phyloP scores from a whole-genome alignment of 2,113 vertebrate species.

The Festucalex cinctus region DNA sequence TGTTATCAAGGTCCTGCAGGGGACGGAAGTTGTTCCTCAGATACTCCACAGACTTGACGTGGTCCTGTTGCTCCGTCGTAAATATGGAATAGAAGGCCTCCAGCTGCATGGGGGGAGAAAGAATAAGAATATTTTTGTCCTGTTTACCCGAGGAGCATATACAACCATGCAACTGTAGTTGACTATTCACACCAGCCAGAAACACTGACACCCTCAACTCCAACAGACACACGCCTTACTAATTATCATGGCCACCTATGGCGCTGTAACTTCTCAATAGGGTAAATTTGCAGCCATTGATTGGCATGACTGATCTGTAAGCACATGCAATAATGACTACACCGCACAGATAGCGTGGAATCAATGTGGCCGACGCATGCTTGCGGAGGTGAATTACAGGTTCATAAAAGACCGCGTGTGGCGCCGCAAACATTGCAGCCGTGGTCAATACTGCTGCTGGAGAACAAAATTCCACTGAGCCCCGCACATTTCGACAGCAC shows the following conservation, averaged over 20 bases:
- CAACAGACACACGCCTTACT: slow-evolving; percentile 43
- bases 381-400: slow-evolving; percentile 66
- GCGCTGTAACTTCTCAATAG: slow-evolving; percentile 65
- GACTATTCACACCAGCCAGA: neutral
- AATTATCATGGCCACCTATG: slow-evolving; percentile 49
- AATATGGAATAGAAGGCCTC: slow-evolving; percentile 99
- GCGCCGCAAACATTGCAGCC: slow-evolving; percentile 52
- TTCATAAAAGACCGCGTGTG: slow-evolving; percentile 63
- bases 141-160: neutral
- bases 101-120: slow-evolving; percentile 71
- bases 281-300: slow-evolving; percentile 68
- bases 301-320: slow-evolving; percentile 66
- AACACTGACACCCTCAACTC: neutral
- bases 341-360: slow-evolving; percentile 64
- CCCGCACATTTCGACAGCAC: slow-evolving; percentile 46
- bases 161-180: neutral
- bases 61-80: slow-evolving; percentile 98
- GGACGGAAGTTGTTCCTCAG: slow-evolving; percentile 96
- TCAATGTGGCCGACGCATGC: slow-evolving; percentile 65
- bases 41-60: slow-evolving; percentile 96
- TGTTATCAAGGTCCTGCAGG: slow-evolving; percentile 79
- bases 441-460: slow-evolving; percentile 60
- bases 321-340: slow-evolving; percentile 63
- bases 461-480: slow-evolving; percentile 63
- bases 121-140: slow-evolving; percentile 2